phyloP scores from a whole-genome alignment of 2,797 vertebrate species.

The Mus spretus region DNA sequence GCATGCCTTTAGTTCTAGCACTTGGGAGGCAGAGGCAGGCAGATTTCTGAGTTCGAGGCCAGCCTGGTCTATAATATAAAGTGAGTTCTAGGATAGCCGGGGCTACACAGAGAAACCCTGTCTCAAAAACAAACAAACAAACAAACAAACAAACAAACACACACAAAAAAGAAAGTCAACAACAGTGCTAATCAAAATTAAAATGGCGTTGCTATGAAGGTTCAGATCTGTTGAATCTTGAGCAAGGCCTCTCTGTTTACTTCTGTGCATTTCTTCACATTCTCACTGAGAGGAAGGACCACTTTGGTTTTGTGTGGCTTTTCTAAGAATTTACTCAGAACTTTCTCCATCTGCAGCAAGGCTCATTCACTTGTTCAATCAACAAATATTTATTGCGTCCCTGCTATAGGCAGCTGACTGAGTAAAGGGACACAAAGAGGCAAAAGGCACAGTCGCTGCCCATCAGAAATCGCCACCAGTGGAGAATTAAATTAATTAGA shows the following conservation, averaged over 20 bases:
- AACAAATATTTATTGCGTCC: constrained; percentile 79
- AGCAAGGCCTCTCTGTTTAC: not conserved
- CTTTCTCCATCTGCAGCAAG: constrained; percentile 56
- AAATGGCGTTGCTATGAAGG: constrained; percentile 4
- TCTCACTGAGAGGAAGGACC: not conserved
- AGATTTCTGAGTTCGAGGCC: no score
- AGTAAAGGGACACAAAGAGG: constrained; percentile 75
- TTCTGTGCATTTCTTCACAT: not conserved
- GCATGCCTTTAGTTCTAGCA: no score
- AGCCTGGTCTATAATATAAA: no score
- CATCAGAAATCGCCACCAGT: constrained; percentile 74
- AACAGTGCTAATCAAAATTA: not conserved
- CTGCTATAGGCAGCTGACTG: constrained; percentile 55
- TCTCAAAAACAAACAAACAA: no score
- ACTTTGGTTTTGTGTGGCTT: constrained; percentile 23
- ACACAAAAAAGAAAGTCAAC: not conserved
- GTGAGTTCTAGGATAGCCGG: no score
- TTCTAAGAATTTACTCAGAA: constrained; percentile 22
- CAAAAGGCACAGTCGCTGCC: constrained; percentile 74
- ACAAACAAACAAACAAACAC: no score
- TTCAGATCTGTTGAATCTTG: not conserved
- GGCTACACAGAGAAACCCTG: no score
- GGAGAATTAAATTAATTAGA: constrained; percentile 85
- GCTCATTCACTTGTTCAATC: constrained; percentile 74
- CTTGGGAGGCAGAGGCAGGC: no score